These are phyloP conservation scores for Pongo abelii DNA, from an alignment of 2,113 vertebrate genomes.

Conservation along the genomic window DNA sequence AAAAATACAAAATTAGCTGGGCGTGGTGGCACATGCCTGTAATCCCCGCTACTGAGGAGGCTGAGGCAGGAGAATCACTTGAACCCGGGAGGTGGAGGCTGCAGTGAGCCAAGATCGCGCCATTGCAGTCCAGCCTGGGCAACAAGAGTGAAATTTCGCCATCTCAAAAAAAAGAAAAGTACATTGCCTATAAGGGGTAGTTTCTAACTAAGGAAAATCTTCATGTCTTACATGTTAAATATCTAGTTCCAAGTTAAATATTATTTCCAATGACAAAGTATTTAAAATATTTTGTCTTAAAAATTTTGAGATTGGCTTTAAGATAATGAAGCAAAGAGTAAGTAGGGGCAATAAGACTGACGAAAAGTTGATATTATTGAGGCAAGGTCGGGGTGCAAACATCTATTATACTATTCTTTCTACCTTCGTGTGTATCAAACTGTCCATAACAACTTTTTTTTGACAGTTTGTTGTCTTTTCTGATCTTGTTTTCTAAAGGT, in stretches of 20 bases:
- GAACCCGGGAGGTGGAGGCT: too few species aligned
- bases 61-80: too few species aligned
- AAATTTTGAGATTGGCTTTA: neutral
- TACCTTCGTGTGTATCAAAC: neutral
- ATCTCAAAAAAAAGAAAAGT: neutral
- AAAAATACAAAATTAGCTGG: too few species aligned
- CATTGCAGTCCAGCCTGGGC: too few species aligned
- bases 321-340: neutral
- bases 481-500: neutral
- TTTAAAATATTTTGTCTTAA: constrained; percentile 29
- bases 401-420: neutral
- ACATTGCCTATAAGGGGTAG: neutral
- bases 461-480: neutral
- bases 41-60: too few species aligned
- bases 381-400: neutral
- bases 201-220: constrained; percentile 24
- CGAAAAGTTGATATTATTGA: neutral
- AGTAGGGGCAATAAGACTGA: neutral
- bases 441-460: neutral
- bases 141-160: too few species aligned
- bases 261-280: constrained; percentile 20
- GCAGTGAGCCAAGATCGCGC: too few species aligned
- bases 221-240: constrained; percentile 25
- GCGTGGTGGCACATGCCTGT: too few species aligned
- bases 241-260: constrained; percentile 26